These are phyloP conservation scores for Sparus aurata DNA, from an alignment of 2,797 vertebrate species.

Conservation along the genomic window DNA sequence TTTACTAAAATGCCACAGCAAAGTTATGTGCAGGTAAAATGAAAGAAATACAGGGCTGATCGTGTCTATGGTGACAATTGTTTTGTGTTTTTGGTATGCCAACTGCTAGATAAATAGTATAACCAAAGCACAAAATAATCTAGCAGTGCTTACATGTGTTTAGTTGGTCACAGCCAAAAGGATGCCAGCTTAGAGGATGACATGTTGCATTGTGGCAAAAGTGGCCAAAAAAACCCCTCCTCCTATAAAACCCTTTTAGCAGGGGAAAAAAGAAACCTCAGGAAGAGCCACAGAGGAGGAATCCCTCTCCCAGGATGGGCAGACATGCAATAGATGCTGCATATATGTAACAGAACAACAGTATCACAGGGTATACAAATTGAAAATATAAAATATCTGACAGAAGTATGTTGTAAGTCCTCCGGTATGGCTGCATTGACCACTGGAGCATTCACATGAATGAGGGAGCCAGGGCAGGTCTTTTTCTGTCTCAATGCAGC, in stretches of 20 bases:
- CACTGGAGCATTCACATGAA: background rate
- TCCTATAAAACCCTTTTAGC: too few relatives aligned
- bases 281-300: too few relatives aligned
- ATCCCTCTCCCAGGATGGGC: too few relatives aligned
- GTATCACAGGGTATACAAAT: too few relatives aligned
- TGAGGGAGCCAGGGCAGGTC: background rate
- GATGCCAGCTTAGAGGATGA: background rate
- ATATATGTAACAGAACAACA: too few relatives aligned
- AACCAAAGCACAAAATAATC: background rate
- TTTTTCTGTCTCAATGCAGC: background rate
- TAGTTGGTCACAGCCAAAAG: background rate
- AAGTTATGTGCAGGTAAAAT: background rate
- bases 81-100: background rate
- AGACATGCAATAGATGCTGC: too few relatives aligned
- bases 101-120: background rate
- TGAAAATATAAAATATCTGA: too few relatives aligned
- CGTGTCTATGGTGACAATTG: background rate
- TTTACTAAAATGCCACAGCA: background rate
- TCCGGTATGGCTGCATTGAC: background rate
- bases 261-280: too few relatives aligned
- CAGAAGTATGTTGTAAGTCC: too few relatives aligned
- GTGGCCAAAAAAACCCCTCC: background rate
- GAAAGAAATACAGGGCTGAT: background rate
- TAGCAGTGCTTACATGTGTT: background rate
- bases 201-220: accelerated